phyloP scores from a whole-genome alignment of 2,797 vertebrate species.

The Cichlasoma orientale region DNA sequence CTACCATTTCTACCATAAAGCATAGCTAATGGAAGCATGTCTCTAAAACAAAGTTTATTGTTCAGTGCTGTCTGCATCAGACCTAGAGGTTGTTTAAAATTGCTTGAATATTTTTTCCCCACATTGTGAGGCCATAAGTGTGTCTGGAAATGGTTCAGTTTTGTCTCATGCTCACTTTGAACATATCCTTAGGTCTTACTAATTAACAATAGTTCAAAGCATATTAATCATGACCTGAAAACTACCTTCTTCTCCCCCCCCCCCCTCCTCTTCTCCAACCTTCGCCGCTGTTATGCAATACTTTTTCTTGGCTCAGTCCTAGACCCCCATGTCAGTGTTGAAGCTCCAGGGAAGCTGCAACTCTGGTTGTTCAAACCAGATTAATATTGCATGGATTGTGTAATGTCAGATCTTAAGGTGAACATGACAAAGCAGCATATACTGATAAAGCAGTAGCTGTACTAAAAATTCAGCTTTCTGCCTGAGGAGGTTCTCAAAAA shows the following conservation, averaged over 20 bases:
- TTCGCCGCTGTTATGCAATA: constrained; percentile 48
- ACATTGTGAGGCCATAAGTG: background rate
- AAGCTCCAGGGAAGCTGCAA: constrained; percentile 30
- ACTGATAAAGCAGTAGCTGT: background rate
- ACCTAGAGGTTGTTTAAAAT: background rate
- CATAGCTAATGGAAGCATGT: background rate
- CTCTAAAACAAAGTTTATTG: background rate
- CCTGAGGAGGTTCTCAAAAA: background rate
- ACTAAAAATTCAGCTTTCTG: constrained; percentile 4
- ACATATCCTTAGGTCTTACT: background rate
- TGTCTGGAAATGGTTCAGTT: background rate
- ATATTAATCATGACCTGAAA: constrained; percentile 8
- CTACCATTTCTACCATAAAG: background rate
- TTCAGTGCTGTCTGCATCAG: background rate
- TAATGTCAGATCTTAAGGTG: constrained; percentile 40
- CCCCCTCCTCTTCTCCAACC: background rate
- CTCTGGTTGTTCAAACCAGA: constrained; percentile 37
- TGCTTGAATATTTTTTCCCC: background rate
- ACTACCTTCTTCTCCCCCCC: background rate
- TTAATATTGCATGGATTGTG: constrained; percentile 55
- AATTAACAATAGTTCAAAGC: background rate
- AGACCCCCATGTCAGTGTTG: constrained; percentile 19
- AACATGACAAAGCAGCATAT: constrained; percentile 25
- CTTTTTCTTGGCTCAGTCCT: constrained; percentile 25
- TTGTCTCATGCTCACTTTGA: background rate